phyloP scores from a whole-genome alignment of 2,888 invertebrate genomes.

The Andrena bucephala region DNA sequence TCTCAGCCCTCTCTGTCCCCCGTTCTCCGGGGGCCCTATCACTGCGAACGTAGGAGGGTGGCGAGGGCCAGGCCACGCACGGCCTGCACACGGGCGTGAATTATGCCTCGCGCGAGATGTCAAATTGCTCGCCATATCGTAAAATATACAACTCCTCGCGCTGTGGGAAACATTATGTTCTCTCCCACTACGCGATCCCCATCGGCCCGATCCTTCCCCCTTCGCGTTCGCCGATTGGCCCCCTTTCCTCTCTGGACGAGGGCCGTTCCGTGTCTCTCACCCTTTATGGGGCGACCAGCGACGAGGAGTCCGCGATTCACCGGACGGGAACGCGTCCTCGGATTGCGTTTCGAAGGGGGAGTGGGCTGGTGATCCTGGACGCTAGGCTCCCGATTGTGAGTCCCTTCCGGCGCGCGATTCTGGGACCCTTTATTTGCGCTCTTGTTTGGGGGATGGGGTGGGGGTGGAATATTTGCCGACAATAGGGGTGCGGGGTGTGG shows the following conservation, averaged over 20 bases:
- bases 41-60: slow-evolving; percentile 51
- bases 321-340: neutral
- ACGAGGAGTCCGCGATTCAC: slow-evolving; percentile 1
- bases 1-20: neutral
- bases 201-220: slow-evolving; percentile 49
- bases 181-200: slow-evolving; percentile 58
- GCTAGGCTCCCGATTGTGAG: no score
- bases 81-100: slow-evolving; percentile 79
- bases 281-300: slow-evolving; percentile 14
- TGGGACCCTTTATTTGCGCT: no score
- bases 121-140: slow-evolving; percentile 85
- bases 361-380: no score
- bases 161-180: slow-evolving; percentile 85
- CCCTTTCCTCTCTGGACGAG: slow-evolving; percentile 16
- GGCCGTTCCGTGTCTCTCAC: slow-evolving; percentile 25
- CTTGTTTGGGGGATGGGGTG: no score
- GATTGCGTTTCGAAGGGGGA: neutral
- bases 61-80: slow-evolving; percentile 59
- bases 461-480: no score
- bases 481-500: no score
- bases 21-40: slow-evolving; percentile 29
- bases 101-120: slow-evolving; percentile 85
- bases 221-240: slow-evolving; percentile 51
- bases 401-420: no score
- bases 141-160: slow-evolving; percentile 85